Conservation (phyloP, 2,888 invertebrate species). For the Mantis religiosa region DNA sequence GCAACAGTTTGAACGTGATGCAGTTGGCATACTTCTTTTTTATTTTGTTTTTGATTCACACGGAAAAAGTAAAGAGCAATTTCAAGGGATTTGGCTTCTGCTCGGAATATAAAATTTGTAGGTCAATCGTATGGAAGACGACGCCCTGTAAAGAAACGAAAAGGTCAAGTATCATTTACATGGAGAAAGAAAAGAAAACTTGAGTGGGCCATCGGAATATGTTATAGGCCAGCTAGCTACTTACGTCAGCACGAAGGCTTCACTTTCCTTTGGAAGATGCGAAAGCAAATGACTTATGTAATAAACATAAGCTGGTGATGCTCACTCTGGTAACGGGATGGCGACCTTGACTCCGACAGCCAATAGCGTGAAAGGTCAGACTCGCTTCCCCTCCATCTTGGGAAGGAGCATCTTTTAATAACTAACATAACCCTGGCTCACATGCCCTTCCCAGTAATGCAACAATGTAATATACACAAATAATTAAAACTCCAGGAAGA, state of each 20-base stretch:
- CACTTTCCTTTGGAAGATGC: neutral
- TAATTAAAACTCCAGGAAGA: neutral
- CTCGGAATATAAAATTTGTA: neutral
- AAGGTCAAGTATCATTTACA: neutral
- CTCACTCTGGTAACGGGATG: neutral
- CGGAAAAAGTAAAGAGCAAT: neutral
- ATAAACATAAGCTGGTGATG: neutral
- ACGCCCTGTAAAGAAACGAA: neutral
- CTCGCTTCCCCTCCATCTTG: neutral
- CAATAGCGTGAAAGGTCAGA: constrained; percentile 1
- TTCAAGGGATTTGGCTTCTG: neutral
- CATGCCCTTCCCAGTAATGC: neutral
- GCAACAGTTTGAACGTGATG: neutral
- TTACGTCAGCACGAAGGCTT: neutral
- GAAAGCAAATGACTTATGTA: neutral
- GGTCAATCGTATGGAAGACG: neutral
- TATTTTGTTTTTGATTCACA: neutral
- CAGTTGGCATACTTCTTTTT: neutral
- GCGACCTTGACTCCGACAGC: constrained; percentile 3
- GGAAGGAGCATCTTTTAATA: neutral
- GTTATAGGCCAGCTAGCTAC: neutral
- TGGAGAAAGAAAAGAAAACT: neutral
- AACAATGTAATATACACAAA: neutral
- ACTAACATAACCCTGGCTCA: neutral
- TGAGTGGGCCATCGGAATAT: neutral